Evolutionary conservation across 2,113 vertebrate species (phyloP).

Genomic region (Rissa tridactyla): DNA sequence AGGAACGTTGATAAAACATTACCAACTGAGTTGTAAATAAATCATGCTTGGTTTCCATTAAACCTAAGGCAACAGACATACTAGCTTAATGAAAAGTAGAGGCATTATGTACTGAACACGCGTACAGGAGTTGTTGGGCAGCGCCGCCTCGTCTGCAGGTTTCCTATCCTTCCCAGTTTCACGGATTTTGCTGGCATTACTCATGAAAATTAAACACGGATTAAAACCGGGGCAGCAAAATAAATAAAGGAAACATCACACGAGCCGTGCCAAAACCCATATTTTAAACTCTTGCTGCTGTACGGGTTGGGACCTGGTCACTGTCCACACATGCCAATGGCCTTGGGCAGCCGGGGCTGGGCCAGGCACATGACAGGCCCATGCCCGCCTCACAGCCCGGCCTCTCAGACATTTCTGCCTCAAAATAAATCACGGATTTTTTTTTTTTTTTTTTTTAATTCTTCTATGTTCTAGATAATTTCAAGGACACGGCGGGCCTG

Average conservation of each 20-base stretch:
- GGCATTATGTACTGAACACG: fast-evolving
- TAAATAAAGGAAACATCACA: neutral
- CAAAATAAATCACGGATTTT: neutral
- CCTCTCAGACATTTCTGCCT: neutral
- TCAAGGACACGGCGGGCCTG: neutral
- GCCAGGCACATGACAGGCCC: neutral
- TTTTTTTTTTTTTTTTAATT: neutral
- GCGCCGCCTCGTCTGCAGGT: fast-evolving
- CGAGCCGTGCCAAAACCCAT: fast-evolving
- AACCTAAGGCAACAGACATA: neutral
- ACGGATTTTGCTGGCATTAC: neutral
- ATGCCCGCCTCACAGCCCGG: neutral
- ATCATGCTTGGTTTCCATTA: neutral
- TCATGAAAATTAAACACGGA: fast-evolving
- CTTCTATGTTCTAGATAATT: neutral
- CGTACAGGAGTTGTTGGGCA: fast-evolving
- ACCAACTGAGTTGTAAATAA: neutral
- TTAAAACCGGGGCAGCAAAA: neutral
- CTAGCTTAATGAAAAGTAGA: neutral
- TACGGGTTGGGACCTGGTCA: fast-evolving
- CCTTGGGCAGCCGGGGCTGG: fast-evolving
- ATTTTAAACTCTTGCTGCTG: fast-evolving
- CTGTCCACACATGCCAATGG: fast-evolving
- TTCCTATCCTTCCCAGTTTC: neutral
- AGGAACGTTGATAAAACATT: neutral